Evolutionary conservation across 2,797 vertebrate species (phyloP), one percentile per base, ranked within the genome.

Genomic region (Periophthalmus magnuspinnatus): DNA sequence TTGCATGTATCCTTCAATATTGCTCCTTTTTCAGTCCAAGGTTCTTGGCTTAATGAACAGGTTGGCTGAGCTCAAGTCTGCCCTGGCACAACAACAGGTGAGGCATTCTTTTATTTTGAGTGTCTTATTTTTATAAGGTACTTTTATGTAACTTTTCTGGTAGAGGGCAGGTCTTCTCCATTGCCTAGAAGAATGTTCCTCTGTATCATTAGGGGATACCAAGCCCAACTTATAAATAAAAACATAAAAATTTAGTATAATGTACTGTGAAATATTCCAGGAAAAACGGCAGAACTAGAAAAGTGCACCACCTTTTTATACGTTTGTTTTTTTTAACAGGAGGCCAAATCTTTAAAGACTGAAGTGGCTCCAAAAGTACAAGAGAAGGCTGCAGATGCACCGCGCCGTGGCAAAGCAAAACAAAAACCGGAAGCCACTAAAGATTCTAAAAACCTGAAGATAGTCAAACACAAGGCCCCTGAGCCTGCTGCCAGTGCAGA

Each of bases 11-110:
- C 28, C 1, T 45, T 5, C 0, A 32, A 4, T 28, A 6, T 21
- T 71, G 0, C 13, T 16, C 6, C 1, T 19, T 56, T n/a, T 65
- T 65, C 70, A 90, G 93, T 28, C 72, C 19, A 77, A 85, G 21
- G 38, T 92, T 0, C 72, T 81, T 7, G 10, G 13, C 1, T 58
- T 93, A 41, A 88, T 86, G 76, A 57, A 9, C 1, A 63, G 89
- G 48, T 52, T 91, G 1, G 65, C 75, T 0, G 58, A 67, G 21
- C 70, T 92, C 24, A 86, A 81, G 48, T 77, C 72, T 41, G 68
- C 82, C 57, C 70, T 85, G 21, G 28, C 41, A 0, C 38, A 75
- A 21, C 52, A 78, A 22, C 55, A 84, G 88, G 91, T 89, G 57
- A 70, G 64, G 22, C 33, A 33, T 33, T 24, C 41, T 45, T 45